A percentile compares a stretch with the other conserved stretches of the same genome.
phyloP scores from a whole-genome alignment of 2,113 vertebrate species.

The Hipposideros armiger region DNA sequence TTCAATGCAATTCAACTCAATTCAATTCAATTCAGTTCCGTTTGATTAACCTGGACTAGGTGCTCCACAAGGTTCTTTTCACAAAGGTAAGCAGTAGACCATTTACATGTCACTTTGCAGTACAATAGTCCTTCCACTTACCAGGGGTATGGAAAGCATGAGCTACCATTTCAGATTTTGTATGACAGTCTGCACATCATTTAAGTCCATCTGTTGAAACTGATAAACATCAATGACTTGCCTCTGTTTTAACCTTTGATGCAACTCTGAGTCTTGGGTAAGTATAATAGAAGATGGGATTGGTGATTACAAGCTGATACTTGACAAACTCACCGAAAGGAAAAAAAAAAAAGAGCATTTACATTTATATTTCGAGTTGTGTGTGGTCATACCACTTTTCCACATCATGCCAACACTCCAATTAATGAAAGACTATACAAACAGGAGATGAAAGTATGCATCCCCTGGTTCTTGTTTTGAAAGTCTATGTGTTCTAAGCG shows the following conservation, averaged over 20 bases:
- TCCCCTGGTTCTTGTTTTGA: conserved; percentile 55
- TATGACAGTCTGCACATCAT: background rate
- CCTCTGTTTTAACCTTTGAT: conserved; percentile 20
- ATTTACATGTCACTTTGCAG: background rate
- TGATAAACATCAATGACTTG: background rate
- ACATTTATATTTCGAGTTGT: background rate
- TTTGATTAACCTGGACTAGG: background rate
- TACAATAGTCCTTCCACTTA: background rate
- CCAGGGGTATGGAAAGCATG: background rate
- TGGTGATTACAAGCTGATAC: background rate
- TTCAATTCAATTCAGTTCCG: background rate
- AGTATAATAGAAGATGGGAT: background rate
- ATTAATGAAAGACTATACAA: conserved; percentile 55
- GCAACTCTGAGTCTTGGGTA: background rate
- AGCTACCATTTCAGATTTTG: background rate
- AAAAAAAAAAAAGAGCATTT: background rate
- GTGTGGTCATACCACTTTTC: conserved; percentile 26
- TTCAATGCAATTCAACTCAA: background rate
- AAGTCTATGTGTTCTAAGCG: conserved; percentile 51
- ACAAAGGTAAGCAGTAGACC: background rate
- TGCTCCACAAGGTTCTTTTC: background rate
- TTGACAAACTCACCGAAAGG: background rate
- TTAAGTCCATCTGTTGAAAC: background rate
- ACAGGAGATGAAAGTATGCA: conserved; percentile 42
- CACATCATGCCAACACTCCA: conserved; percentile 16